A percentile compares a stretch with the other conserved stretches of the same genome.
Evolutionary conservation across 2,797 vertebrate genomes (phyloP).

Genomic region (Paramormyrops hopkinsi): DNA sequence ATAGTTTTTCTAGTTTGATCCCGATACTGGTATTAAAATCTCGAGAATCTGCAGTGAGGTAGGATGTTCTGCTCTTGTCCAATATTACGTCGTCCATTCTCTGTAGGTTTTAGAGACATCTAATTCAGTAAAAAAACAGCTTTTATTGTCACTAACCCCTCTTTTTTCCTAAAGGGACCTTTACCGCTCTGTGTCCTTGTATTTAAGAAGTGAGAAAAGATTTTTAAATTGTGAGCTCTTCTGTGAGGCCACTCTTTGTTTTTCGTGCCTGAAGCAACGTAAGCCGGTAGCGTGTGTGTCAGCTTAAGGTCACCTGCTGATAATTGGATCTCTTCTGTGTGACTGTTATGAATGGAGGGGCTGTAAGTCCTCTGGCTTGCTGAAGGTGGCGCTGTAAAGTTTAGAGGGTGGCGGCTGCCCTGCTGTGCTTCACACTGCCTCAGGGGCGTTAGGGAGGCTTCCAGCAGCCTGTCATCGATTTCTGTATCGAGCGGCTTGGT

Average conservation of each 20-base stretch:
- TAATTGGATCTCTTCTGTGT: not conserved
- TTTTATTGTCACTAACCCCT: not conserved
- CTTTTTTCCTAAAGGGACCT: not conserved
- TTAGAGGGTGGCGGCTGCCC: not conserved
- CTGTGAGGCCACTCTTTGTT: not conserved
- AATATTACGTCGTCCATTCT: not conserved
- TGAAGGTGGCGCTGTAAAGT: not conserved
- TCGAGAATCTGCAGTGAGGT: not conserved
- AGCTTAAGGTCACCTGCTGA: not conserved
- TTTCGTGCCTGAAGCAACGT: not conserved
- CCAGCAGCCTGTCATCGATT: not conserved
- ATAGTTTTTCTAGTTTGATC: not conserved
- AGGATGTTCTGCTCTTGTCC: not conserved
- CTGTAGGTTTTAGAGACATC: not conserved
- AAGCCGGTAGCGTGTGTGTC: not conserved
- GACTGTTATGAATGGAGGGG: not conserved
- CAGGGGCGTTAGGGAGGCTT: not conserved
- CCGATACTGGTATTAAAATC: not conserved
- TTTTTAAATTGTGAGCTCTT: not conserved
- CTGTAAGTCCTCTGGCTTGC: not conserved
- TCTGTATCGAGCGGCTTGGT: not conserved
- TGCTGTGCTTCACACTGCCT: not conserved
- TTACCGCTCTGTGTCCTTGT: not conserved
- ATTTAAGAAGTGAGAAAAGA: not conserved
- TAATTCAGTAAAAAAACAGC: not conserved